Evolutionary conservation across 2,888 invertebrate genomes (phyloP).

Genomic region (Lacanobia wlatinum): DNA sequence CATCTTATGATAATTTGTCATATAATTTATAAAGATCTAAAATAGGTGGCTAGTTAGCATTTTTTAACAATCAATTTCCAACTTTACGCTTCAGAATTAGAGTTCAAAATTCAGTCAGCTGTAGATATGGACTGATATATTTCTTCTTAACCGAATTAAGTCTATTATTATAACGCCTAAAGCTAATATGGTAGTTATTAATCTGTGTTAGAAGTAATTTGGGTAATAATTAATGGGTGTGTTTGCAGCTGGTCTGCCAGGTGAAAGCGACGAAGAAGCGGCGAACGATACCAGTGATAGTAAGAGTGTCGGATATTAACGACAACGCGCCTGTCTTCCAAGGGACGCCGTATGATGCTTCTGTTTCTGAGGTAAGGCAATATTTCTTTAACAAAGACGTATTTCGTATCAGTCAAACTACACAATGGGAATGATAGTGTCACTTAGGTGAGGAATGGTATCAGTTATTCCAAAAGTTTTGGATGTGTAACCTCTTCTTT

Average conservation of each 20-base stretch:
- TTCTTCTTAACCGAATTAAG: conserved; percentile 43
- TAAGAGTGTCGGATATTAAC: conserved; percentile 97
- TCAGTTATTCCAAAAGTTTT: neutral
- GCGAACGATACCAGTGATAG: conserved; percentile 96
- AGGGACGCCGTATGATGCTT: conserved; percentile 95
- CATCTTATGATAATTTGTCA: conserved; percentile 63
- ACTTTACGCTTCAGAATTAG: neutral
- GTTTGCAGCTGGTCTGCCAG: conserved; percentile 95
- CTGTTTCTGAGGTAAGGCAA: conserved; percentile 94
- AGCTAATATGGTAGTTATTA: conserved; percentile 63
- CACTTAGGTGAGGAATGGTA: neutral
- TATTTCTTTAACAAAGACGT: neutral
- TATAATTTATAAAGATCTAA: conserved; percentile 58
- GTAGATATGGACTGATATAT: conserved; percentile 9
- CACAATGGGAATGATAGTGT: neutral
- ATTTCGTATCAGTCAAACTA: neutral
- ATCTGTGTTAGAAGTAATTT: conserved; percentile 64
- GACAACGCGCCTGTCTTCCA: conserved; percentile 97
- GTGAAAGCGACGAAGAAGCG: conserved; percentile 95
- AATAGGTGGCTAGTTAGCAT: conserved; percentile 21
- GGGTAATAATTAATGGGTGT: conserved; percentile 64
- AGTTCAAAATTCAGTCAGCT: conserved; percentile 4
- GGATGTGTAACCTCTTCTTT: neutral
- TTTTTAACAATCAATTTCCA: conserved; percentile 18
- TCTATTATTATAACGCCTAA: conserved; percentile 58